Evolutionary conservation across 1,140 invertebrate species (phyloP).

Genomic region (Aleiodes sp.): DNA sequence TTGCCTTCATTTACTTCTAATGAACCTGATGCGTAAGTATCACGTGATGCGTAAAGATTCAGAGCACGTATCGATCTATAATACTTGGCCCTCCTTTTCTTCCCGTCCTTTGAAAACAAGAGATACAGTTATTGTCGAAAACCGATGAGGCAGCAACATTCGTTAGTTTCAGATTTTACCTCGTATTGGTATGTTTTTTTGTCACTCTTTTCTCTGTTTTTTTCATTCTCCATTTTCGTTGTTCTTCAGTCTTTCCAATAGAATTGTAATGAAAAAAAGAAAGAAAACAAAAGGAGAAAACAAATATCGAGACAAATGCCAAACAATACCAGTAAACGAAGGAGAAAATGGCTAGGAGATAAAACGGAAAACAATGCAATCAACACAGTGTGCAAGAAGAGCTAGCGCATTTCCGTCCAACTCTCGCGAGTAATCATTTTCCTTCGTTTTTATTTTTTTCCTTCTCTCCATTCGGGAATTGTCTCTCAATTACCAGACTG

Average conservation of each 20-base stretch:
- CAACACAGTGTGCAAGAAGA: neutral
- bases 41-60: neutral
- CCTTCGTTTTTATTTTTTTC: too few species aligned
- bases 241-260: neutral
- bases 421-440: neutral
- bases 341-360: constrained; percentile 12
- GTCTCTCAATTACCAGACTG: neutral
- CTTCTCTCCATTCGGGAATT: neutral
- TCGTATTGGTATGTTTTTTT: neutral
- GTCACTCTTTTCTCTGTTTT: neutral
- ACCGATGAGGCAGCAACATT: constrained; percentile 10
- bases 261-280: neutral
- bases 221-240: neutral
- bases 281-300: neutral
- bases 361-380: constrained; percentile 19
- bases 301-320: neutral
- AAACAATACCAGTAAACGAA: constrained; percentile 17
- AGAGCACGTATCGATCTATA: neutral
- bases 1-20: too few species aligned
- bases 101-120: neutral
- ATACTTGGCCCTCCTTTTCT: neutral
- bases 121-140: neutral
- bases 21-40: too few species aligned
- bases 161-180: neutral
- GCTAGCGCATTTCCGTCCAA: neutral